These are phyloP conservation scores for Anarsia innoxiella DNA, from an alignment of 2,888 invertebrate species.

Conservation along the genomic window DNA sequence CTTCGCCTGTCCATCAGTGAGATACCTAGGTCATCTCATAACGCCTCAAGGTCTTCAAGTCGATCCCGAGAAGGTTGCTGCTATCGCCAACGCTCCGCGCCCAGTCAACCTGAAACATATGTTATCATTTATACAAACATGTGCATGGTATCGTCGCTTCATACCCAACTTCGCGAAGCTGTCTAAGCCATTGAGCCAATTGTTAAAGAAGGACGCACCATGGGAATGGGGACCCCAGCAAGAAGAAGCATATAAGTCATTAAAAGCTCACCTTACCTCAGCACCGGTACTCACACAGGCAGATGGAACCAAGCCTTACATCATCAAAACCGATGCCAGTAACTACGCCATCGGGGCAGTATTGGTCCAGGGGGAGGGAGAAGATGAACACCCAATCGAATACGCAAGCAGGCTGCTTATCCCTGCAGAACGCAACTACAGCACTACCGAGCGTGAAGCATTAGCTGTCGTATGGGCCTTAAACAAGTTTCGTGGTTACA, in stretches of 20 bases:
- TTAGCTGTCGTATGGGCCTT: slow-evolving; percentile 15
- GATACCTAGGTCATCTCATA: slow-evolving; percentile 22
- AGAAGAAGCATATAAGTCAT: slow-evolving; percentile 7
- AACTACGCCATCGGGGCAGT: slow-evolving; percentile 13
- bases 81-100: slow-evolving; percentile 17
- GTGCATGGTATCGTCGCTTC: slow-evolving; percentile 27
- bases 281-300: slow-evolving; percentile 13
- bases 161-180: slow-evolving; percentile 21
- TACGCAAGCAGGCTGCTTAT: slow-evolving; percentile 18
- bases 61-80: slow-evolving; percentile 21
- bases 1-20: slow-evolving; percentile 18
- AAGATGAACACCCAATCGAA: slow-evolving; percentile 18
- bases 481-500: slow-evolving; percentile 9
- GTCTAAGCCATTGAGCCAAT: slow-evolving; percentile 17
- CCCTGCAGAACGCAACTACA: slow-evolving; percentile 13
- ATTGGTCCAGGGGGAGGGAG: slow-evolving; percentile 18
- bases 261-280: slow-evolving; percentile 6
- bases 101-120: slow-evolving; percentile 22
- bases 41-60: slow-evolving; percentile 18
- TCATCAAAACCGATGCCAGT: slow-evolving; percentile 14
- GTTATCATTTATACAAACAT: slow-evolving; percentile 22
- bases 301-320: background rate
- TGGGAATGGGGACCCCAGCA: slow-evolving; percentile 11
- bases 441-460: slow-evolving; percentile 13
- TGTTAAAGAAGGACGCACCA: slow-evolving; percentile 2